phyloP scores from a whole-genome alignment of 2,113 vertebrate genomes.

The Todiramphus chloris region DNA sequence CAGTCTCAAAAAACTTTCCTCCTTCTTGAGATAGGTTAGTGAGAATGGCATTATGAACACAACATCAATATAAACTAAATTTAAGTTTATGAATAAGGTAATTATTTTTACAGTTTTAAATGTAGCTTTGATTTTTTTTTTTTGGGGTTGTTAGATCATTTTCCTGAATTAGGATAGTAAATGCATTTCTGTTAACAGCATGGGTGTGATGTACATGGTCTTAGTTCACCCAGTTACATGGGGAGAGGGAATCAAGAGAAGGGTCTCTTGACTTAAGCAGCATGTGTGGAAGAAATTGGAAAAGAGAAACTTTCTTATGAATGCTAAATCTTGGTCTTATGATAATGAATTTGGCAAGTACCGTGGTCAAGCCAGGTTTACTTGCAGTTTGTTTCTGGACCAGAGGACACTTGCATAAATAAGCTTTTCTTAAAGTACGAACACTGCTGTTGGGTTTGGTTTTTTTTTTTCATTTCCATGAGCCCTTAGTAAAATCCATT shows the following conservation, averaged over 20 bases:
- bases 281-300: not conserved
- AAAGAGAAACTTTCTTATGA: not conserved
- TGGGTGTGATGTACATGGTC: accelerated
- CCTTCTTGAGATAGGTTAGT: not conserved
- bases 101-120: not conserved
- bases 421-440: not conserved
- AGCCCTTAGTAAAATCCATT: not conserved
- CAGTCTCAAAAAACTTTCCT: not conserved
- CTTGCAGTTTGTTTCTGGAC: not conserved
- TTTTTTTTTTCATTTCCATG: not conserved
- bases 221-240: not conserved
- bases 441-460: not conserved
- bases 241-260: not conserved
- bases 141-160: not conserved
- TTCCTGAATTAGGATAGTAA: not conserved
- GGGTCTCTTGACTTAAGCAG: accelerated
- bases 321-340: not conserved
- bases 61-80: not conserved
- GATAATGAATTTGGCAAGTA: not conserved
- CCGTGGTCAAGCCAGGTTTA: not conserved
- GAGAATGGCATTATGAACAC: not conserved
- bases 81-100: not conserved
- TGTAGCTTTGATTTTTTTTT: not conserved
- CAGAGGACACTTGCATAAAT: not conserved
- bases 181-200: not conserved